Evolutionary conservation across 2,888 invertebrate species (phyloP).

Genomic region (Tachina lurida): DNA sequence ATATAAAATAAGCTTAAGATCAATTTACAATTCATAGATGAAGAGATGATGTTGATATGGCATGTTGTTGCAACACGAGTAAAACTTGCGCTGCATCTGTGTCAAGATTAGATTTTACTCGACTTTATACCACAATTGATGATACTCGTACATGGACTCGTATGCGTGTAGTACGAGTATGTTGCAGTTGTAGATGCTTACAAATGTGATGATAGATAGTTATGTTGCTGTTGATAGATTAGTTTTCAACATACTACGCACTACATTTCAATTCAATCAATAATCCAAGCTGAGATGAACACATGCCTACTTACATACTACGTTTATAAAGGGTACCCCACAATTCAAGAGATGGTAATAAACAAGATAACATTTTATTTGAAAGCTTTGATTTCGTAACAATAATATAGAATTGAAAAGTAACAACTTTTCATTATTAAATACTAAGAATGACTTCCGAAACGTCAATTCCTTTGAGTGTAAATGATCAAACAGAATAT

Average conservation of each 20-base stretch:
- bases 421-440: too few relatives aligned
- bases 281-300: slow-evolving; percentile 2
- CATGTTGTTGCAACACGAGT: slow-evolving; percentile 30
- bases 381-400: too few relatives aligned
- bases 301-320: background rate
- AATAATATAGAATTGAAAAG: too few relatives aligned
- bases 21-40: slow-evolving; percentile 48
- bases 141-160: background rate
- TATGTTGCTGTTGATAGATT: slow-evolving; percentile 65
- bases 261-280: slow-evolving; percentile 32
- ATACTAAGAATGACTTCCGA: too few relatives aligned
- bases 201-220: slow-evolving; percentile 56
- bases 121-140: slow-evolving; percentile 37
- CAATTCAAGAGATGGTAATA: too few relatives aligned
- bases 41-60: slow-evolving; percentile 39
- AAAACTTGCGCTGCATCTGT: slow-evolving; percentile 40
- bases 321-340: too few relatives aligned
- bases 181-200: background rate
- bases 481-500: too few relatives aligned
- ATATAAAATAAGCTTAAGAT: slow-evolving; percentile 64
- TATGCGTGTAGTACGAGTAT: too few relatives aligned
- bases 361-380: too few relatives aligned
- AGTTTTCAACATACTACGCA: slow-evolving; percentile 61
- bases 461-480: too few relatives aligned
- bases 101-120: slow-evolving; percentile 50